Evolutionary conservation across 2,888 invertebrate genomes (phyloP).

Genomic region (Scelioninae gen. 2): DNA sequence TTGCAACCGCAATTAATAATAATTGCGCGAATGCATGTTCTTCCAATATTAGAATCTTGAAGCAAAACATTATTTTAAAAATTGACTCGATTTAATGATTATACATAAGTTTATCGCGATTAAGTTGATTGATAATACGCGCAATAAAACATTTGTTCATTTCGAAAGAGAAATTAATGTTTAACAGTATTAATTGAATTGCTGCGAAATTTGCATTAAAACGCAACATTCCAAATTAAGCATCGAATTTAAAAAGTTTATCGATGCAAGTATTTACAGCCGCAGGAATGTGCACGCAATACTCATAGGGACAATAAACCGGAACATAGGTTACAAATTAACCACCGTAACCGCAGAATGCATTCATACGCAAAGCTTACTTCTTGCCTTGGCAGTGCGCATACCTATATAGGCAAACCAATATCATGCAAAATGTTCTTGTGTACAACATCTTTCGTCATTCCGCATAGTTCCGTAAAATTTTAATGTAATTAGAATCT

Average conservation of each 20-base stretch:
- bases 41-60: no score
- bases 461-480: constrained; percentile 3
- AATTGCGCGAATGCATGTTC: no score
- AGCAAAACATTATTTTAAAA: no score
- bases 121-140: no score
- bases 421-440: constrained; percentile 24
- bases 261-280: constrained; percentile 12
- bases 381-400: constrained; percentile 29
- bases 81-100: no score
- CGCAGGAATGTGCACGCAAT: constrained; percentile 45
- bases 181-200: not conserved
- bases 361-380: constrained; percentile 48
- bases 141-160: no score
- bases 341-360: constrained; percentile 58
- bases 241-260: not conserved
- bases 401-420: constrained; percentile 8
- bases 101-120: no score
- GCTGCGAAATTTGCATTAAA: not conserved
- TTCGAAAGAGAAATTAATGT: no score
- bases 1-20: no score
- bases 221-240: not conserved
- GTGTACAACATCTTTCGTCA: constrained; percentile 4
- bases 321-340: constrained; percentile 62
- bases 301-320: constrained; percentile 64
- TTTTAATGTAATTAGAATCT: not conserved